phyloP scores from a whole-genome alignment of 1,140 invertebrate species.

The Pachypsylla venusta region DNA sequence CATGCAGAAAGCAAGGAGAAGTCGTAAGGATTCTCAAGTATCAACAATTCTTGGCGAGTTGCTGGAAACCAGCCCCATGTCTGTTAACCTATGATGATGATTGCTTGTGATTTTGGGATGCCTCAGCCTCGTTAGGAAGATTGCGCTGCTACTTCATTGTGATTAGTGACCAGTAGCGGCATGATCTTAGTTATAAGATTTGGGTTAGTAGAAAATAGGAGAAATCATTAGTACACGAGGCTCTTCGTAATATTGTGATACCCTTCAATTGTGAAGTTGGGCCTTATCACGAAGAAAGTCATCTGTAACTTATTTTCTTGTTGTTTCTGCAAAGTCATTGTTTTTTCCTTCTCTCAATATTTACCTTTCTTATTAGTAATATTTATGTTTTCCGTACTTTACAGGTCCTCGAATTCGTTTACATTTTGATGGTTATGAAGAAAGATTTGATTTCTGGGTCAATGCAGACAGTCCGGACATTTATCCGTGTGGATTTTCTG shows the following conservation, averaged over 20 bases:
- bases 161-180: too few species aligned
- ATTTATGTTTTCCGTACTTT: conserved; percentile 19
- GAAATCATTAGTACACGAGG: background rate
- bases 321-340: background rate
- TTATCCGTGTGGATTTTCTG: conserved; percentile 87
- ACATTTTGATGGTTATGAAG: conserved; percentile 84
- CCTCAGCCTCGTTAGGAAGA: too few species aligned
- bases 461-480: conserved; percentile 82
- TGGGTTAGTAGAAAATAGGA: background rate
- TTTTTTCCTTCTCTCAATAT: background rate
- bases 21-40: too few species aligned
- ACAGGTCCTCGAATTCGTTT: conserved; percentile 63
- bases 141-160: too few species aligned
- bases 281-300: too few species aligned
- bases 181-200: background rate
- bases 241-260: background rate
- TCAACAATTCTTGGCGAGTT: too few species aligned
- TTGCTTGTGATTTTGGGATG: too few species aligned
- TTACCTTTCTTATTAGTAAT: background rate
- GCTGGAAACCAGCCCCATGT: too few species aligned
- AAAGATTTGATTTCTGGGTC: conserved; percentile 85
- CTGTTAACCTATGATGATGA: too few species aligned
- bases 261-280: background rate
- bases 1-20: too few species aligned
- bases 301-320: background rate